Percentiles rank a stretch among this genome's conserved stretches.
Conservation (phyloP, 2,888 invertebrate genomes). For the Tetanocera ferruginea region DNA sequence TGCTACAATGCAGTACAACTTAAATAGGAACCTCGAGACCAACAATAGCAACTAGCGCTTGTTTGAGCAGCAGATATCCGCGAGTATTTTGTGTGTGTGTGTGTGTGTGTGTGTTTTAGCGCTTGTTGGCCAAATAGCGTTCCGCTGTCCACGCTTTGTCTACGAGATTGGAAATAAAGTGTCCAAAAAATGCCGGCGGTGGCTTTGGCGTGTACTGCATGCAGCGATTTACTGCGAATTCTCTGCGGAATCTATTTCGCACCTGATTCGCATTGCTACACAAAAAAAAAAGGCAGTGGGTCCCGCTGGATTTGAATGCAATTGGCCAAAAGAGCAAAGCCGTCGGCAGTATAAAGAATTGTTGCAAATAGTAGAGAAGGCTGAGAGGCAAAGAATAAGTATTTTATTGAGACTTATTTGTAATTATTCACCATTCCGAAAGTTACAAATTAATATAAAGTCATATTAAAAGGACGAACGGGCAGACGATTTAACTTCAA, state of each 20-base stretch:
- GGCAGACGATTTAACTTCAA: too few species aligned
- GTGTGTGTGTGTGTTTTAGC: background rate
- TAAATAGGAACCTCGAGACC: background rate
- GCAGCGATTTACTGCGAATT: constrained; percentile 14
- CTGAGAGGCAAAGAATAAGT: too few species aligned
- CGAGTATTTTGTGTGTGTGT: background rate
- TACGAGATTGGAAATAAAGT: background rate
- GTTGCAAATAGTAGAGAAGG: too few species aligned
- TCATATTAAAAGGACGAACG: too few species aligned
- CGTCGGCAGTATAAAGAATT: background rate
- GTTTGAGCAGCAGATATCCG: background rate
- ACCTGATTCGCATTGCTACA: constrained; percentile 44
- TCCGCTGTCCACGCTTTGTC: constrained; percentile 7
- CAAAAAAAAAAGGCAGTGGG: background rate
- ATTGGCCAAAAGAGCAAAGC: constrained; percentile 26
- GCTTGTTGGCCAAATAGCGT: constrained; percentile 19
- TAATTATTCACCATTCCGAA: too few species aligned
- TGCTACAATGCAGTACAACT: constrained; percentile 31
- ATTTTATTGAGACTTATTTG: too few species aligned
- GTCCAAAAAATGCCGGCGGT: constrained; percentile 21
- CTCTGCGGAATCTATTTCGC: constrained; percentile 51
- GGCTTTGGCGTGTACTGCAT: background rate
- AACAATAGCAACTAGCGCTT: background rate
- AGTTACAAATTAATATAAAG: too few species aligned
- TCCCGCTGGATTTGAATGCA: constrained; percentile 10